phyloP scores from a whole-genome alignment of 30 jellyfish, hydroid and myxozoan genomes.

The Sanderia malayensis region DNA sequence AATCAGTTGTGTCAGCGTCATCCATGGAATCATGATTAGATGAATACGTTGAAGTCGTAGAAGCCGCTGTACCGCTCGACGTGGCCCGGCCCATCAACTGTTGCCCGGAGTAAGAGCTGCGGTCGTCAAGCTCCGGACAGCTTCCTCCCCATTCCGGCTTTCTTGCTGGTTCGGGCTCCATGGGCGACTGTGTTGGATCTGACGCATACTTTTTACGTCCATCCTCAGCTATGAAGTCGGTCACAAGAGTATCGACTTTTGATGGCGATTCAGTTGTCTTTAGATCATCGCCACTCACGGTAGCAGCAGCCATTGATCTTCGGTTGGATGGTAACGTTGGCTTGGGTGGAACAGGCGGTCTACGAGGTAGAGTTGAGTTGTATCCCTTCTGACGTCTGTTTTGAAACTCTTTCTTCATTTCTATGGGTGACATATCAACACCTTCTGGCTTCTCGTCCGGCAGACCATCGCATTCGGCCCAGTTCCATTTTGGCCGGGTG shows the following conservation, averaged over 20 bases:
- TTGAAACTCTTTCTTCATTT: conserved; percentile 66
- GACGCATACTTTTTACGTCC: conserved; percentile 85
- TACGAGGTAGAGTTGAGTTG: conserved; percentile 53
- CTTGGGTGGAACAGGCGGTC: conserved; percentile 97
- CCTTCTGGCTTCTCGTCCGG: conserved; percentile 51
- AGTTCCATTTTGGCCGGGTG: conserved; percentile 32
- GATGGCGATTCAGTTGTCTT: conserved; percentile 10
- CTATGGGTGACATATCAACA: conserved; percentile 58
- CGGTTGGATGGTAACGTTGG: conserved; percentile 91
- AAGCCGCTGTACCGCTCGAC: conserved; percentile 62
- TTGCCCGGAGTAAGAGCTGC: conserved; percentile 59
- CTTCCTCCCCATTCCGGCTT: conserved; percentile 99
- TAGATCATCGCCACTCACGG: conserved; percentile 49
- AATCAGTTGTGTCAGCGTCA: conserved; percentile 45
- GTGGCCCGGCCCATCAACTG: conserved; percentile 51
- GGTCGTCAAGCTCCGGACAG: conserved; percentile 86
- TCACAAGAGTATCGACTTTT: conserved; percentile 82
- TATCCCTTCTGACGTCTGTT: conserved; percentile 90
- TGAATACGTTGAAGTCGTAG: conserved; percentile 40
- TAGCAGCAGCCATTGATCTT: conserved; percentile 83
- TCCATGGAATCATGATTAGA: conserved; percentile 27
- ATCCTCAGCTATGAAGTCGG: conserved; percentile 83
- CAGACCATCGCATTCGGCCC: conserved; percentile 30
- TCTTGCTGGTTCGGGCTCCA: conserved; percentile 68
- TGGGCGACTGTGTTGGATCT: conserved; percentile 90